phyloP scores from a whole-genome alignment of 2,888 invertebrate species.

The Chrysomela aeneicollis region DNA sequence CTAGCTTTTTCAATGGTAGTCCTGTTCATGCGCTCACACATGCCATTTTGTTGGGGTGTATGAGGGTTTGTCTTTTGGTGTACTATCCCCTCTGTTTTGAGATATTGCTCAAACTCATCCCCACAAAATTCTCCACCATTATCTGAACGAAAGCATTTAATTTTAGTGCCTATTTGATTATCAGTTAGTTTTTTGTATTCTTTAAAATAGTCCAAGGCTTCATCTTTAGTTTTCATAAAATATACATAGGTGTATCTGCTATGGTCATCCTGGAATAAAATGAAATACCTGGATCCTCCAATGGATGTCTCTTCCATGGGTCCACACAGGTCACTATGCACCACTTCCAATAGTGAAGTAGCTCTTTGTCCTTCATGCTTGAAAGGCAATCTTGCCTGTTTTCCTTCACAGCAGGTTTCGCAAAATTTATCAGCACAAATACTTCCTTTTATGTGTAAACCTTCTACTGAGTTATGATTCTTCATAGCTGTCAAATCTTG shows the following conservation, averaged over 20 bases:
- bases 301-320: constrained; percentile 11
- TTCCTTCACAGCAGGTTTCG: no score
- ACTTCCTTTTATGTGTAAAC: no score
- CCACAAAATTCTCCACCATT: constrained; percentile 32
- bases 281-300: constrained; percentile 19
- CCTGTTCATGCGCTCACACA: constrained; percentile 43
- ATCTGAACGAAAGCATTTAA: constrained; percentile 31
- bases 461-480: no score
- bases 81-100: constrained; percentile 14
- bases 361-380: constrained; percentile 24
- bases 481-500: no score
- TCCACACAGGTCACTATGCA: constrained; percentile 33
- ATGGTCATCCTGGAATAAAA: constrained; percentile 35
- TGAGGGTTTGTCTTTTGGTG: constrained; percentile 20
- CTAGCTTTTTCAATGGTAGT: constrained; percentile 44
- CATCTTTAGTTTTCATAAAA: constrained; percentile 18
- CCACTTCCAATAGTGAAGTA: constrained; percentile 23
- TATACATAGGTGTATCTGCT: constrained; percentile 14
- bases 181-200: constrained; percentile 34
- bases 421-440: no score
- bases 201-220: constrained; percentile 21
- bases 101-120: constrained; percentile 8
- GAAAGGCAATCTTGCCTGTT: constrained; percentile 50
- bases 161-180: constrained; percentile 29
- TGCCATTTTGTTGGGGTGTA: constrained; percentile 33